Base-by-base conservation (phyloP, 2,113 vertebrate species). In the Melanocharis versteri region DNA sequence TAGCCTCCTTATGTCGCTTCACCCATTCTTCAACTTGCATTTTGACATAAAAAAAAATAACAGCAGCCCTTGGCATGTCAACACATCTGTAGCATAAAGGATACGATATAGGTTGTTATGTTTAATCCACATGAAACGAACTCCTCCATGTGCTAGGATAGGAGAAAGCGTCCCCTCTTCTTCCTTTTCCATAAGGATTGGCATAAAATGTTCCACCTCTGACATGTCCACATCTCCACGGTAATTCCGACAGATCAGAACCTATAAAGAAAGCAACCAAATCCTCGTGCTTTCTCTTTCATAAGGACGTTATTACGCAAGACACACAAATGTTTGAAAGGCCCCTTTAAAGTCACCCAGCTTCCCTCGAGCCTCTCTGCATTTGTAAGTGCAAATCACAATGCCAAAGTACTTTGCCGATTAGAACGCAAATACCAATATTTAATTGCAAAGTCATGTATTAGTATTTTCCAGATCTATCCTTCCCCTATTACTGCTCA, bases 41-140 rank as follows among this genome's bases (percentile, higher is more conserved):
- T 83, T 13, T 30, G 56, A 31, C 17, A n/a, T 31, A 13, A 13
- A n/a, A 31, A 40, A 53, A 51, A 17, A 13, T 18, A 37, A 40
- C 31, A 31, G 48, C 33, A 44, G 42, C 26, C 8, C 20, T 2
- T 9, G 48, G 44, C 6, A 3, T 0, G 5, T 6, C 39, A 27
- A 15, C n/a, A 11, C 1, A 3, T 2, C 0, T 13, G n/a, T 6
- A n/a, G 24, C 0, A 5, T 0, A 30, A 97, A 98, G 99, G 99
- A 99, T 99, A 99, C 99, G 89, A 93, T 99, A 99, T 3, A 99
- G 97, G 88, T 99, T 99, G 97, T 99, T 99, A 86, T 99, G 99
- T 87, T 99, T 99, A 89, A 99, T 99, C 99, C 99, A 99, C 99
- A 99, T 99, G 96, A 99, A 99, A 23, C 99, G 99, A 53, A 99